These are phyloP conservation scores for Phalera bucephala DNA, from an alignment of 2,888 invertebrate genomes.

Conservation along the genomic window DNA sequence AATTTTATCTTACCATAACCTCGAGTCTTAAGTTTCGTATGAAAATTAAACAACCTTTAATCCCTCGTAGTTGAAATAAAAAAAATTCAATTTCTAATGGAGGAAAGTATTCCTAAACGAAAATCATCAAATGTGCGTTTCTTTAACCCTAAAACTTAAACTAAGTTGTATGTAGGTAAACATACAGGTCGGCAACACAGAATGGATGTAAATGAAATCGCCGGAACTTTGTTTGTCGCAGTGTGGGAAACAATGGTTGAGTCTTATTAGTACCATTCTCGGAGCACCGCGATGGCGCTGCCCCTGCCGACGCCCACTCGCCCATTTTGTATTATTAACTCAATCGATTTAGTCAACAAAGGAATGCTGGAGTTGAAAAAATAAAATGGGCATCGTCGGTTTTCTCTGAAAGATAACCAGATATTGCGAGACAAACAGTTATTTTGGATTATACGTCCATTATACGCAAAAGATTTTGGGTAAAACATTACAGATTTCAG, in stretches of 20 bases:
- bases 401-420: too few species aligned
- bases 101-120: too few species aligned
- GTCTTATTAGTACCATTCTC: constrained; percentile 47
- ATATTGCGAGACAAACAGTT: too few species aligned
- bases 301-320: constrained; percentile 33
- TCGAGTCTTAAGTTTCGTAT: too few species aligned
- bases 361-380: constrained; percentile 23
- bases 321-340: constrained; percentile 36
- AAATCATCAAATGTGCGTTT: too few species aligned
- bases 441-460: not conserved
- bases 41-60: too few species aligned
- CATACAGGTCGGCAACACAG: constrained; percentile 34
- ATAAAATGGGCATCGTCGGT: constrained; percentile 8
- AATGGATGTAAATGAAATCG: constrained; percentile 60
- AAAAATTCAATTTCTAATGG: too few species aligned
- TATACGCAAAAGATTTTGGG: constrained; percentile 24
- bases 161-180: too few species aligned
- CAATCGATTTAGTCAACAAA: constrained; percentile 36
- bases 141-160: too few species aligned
- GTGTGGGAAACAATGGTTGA: constrained; percentile 56
- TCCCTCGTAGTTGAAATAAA: too few species aligned
- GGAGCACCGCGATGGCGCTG: constrained; percentile 16
- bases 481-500: constrained; percentile 25
- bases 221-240: constrained; percentile 50
- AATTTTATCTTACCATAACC: too few species aligned